Percentiles rank a stretch among this genome's conserved stretches.
phyloP scores from a whole-genome alignment of 2,113 vertebrate species.

The Leptobrachium leishanense region DNA sequence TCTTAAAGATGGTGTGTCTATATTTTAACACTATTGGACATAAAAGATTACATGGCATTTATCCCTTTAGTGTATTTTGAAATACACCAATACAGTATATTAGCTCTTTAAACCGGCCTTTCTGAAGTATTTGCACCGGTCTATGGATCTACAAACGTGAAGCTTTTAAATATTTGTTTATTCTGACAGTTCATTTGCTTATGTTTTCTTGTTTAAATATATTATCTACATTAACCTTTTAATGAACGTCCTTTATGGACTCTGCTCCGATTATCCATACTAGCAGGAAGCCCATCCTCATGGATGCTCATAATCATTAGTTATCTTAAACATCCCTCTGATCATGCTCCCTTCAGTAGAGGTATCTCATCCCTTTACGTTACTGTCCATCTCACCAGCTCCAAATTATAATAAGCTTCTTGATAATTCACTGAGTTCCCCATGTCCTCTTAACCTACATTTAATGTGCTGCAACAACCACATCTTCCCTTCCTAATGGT shows the following conservation, averaged over 20 bases:
- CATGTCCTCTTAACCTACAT: not conserved
- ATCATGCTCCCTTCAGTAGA: not conserved
- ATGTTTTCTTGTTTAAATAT: not conserved
- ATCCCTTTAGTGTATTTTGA: too few relatives aligned
- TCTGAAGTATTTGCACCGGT: not conserved
- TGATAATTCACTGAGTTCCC: not conserved
- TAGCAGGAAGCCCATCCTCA: not conserved
- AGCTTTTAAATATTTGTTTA: conserved; percentile 13
- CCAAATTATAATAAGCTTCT: not conserved
- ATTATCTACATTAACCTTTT: not conserved
- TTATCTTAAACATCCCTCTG: not conserved
- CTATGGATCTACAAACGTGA: not conserved
- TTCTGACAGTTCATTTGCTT: conserved; percentile 4
- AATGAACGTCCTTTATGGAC: not conserved
- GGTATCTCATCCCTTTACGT: not conserved
- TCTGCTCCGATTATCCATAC: not conserved
- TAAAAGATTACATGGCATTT: too few relatives aligned
- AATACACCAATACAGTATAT: too few relatives aligned
- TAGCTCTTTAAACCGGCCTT: too few relatives aligned
- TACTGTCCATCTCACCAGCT: not conserved
- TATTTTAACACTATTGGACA: too few relatives aligned
- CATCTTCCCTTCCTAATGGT: not conserved
- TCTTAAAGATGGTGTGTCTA: too few relatives aligned
- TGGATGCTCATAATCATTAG: not conserved
- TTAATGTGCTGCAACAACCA: not conserved